Conservation (phyloP, 2,113 vertebrate species). For the Poicephalus meyeri region DNA sequence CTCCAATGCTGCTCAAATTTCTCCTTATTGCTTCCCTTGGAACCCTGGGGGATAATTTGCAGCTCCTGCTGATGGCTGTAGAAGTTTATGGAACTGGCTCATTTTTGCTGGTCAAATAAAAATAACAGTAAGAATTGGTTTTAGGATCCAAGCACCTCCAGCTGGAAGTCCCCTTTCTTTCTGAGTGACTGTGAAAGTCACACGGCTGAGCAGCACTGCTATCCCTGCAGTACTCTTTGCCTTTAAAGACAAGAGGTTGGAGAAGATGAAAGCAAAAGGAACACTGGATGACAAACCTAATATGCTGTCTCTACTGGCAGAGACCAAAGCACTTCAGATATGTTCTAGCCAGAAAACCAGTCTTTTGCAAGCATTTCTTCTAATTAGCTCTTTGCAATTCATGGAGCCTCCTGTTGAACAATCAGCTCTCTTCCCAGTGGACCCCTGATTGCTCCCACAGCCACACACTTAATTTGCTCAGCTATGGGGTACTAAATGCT, state of each 20-base stretch:
- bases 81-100: background rate
- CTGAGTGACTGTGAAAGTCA: background rate
- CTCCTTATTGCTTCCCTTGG: rapidly evolving
- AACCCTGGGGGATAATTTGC: background rate
- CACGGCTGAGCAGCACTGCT: background rate
- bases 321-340: background rate
- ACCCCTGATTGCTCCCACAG: background rate
- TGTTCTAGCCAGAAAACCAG: background rate
- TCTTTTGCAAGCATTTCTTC: background rate
- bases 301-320: background rate
- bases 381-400: slow-evolving; percentile 1
- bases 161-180: background rate
- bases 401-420: background rate
- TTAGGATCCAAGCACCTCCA: background rate
- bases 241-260: background rate
- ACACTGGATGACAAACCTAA: background rate
- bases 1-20: rapidly evolving
- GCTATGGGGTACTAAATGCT: background rate
- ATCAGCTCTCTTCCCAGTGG: background rate
- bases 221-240: background rate
- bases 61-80: background rate
- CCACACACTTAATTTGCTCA: background rate
- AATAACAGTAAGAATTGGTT: background rate
- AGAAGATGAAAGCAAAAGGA: background rate
- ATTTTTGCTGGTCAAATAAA: background rate